Base-by-base conservation (phyloP, 2,797 vertebrate species). In the Melanogrammus aeglefinus region DNA sequence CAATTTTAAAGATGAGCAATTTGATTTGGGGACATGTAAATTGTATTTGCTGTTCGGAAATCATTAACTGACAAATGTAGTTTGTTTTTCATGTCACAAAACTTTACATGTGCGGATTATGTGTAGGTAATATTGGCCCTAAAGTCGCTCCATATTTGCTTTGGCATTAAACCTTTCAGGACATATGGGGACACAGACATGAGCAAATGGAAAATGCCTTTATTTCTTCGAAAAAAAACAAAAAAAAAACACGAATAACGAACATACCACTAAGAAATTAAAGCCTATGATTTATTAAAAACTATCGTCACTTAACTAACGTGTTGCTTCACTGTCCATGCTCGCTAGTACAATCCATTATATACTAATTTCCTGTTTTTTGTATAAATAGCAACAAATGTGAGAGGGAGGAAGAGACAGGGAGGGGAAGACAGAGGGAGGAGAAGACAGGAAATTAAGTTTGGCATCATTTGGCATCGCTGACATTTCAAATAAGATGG, bases 271-370 rank as follows among this genome's bases (percentile, higher is more conserved):
- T 69, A 0, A 6, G 24, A 69, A 69, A 69, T 69, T 27, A 69
- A 69, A 69, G 63, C 63, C 57, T 24, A 13, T 69, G 63, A 69
- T 69, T 27, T 69, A 69, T 69, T 69, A 69, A 69, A 69, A 69
- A 69, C 63, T 2, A 69, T 69, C 24, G 7, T 69, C 63, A 27
- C 24, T 69, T 63, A 63, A 69, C 63, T 63, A 63, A 27, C 63
- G 63, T 24, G n/a, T 27, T 27, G 24, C 57, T n/a, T 63, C 6
- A 9, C 57, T 63, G 57, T 9, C 57, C 57, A 63, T 63, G 63
- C n/a, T 69, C 63, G 63, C 63, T 27, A 69, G 63, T 27, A 69
- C 63, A 69, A 27, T 16, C 63, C 63, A 27, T 69, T 69, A 12
- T 12, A 69, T 69, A 27, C 63, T 69, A 27, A 6, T 63, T 63